Evolutionary conservation across 2,797 vertebrate species (phyloP).

Genomic region (Ptychobarbus kaznakovi): DNA sequence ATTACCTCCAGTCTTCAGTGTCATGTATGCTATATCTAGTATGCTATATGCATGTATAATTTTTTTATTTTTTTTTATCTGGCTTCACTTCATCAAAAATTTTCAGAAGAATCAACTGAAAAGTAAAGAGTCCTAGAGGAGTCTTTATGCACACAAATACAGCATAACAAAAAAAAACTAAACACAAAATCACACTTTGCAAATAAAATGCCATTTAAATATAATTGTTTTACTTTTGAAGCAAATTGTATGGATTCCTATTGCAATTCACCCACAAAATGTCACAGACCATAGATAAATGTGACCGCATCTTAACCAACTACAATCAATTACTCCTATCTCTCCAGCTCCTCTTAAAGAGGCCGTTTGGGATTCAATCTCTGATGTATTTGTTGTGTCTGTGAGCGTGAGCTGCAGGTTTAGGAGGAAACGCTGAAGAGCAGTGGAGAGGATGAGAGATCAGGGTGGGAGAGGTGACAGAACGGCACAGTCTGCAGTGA

Average conservation of each 20-base stretch:
- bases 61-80: too few relatives aligned
- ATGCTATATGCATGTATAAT: too few relatives aligned
- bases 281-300: not conserved
- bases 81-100: too few relatives aligned
- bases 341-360: not conserved
- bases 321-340: not conserved
- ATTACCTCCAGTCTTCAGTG: too few relatives aligned
- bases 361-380: not conserved
- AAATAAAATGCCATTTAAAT: not conserved
- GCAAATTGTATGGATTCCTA: not conserved
- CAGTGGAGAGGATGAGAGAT: not conserved
- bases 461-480: not conserved
- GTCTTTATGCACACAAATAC: too few relatives aligned
- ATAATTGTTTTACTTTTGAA: not conserved
- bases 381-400: not conserved
- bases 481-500: slow-evolving; percentile 37
- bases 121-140: too few relatives aligned
- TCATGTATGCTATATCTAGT: too few relatives aligned
- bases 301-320: too few relatives aligned
- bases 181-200: too few relatives aligned
- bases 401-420: not conserved
- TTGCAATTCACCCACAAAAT: not conserved
- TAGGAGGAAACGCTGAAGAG: not conserved
- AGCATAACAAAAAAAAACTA: too few relatives aligned
- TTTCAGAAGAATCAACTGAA: too few relatives aligned